Conservation (phyloP, 2,113 vertebrate species). For the Mormoops blainvillei region DNA sequence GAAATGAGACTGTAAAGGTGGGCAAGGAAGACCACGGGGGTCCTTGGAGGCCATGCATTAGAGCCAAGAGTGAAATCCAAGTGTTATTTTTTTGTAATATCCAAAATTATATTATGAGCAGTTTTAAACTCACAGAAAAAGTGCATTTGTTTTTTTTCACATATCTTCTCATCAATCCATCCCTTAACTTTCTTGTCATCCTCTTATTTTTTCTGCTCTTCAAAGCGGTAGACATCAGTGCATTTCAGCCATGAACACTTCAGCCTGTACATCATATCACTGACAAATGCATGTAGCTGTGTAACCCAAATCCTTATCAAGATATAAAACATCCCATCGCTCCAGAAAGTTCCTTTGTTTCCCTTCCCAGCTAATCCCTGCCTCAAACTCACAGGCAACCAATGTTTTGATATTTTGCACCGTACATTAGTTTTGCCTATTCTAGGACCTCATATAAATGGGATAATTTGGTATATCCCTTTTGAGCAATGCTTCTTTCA, state of each 20-base stretch:
- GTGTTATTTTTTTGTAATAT: not conserved
- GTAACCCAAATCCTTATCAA: not conserved
- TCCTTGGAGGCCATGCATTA: not conserved
- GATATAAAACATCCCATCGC: not conserved
- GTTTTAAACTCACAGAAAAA: not conserved
- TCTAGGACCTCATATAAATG: not conserved
- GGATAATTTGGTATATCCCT: not conserved
- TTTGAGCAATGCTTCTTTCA: not conserved
- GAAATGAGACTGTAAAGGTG: not conserved
- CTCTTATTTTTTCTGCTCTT: not conserved
- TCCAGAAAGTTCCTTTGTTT: not conserved
- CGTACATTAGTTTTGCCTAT: accelerated
- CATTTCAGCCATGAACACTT: not conserved
- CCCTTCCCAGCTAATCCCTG: not conserved
- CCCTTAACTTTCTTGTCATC: not conserved
- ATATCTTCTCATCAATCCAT: not conserved
- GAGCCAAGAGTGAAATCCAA: not conserved
- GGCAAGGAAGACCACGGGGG: not conserved
- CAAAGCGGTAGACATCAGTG: not conserved
- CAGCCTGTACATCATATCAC: accelerated
- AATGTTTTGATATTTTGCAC: not conserved
- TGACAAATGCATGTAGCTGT: not conserved
- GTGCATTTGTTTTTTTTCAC: not conserved
- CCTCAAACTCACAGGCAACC: not conserved
- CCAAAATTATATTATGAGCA: not conserved